Base-by-base conservation (phyloP, 1,140 invertebrate genomes). In the Drosophila pandora region DNA sequence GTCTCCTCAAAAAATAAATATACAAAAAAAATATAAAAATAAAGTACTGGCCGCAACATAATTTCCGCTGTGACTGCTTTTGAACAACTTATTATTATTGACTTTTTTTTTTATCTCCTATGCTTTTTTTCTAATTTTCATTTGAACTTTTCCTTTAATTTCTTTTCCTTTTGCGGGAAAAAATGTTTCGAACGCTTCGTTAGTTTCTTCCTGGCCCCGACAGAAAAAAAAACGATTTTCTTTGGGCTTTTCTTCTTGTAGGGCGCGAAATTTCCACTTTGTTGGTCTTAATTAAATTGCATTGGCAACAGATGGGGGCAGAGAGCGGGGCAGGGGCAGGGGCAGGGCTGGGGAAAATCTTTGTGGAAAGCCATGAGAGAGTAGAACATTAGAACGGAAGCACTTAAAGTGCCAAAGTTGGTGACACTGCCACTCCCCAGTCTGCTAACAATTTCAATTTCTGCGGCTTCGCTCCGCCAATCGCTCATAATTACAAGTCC, bases 241-340 rank as follows among this genome's bases (percentile, higher is more conserved):
- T 12, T 4, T 41, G 12, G 39, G 41, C 41, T 47, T 47, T 23
- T 21, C 22, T 32, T 30, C 21, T 17, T 21, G 41, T 17, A 58
- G 83, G 68, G 58, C 73, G 76, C 72, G 72, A 81, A 85, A 68
- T 62, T 70, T 81, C 69, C 82, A 85, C 74, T 85, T 87, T 87
- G 74, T 87, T 78, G 69, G 73, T 71, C 77, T 76, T 85, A 85
- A 85, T 85, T 85, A 85, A 85, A 85, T 85, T 87, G 82, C 82
- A 85, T 78, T 82, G 76, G 62, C 49, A 41, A 60, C 49, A 54
- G 59, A 30, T 10, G 47, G 23, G 41, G 54, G 25, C 7, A 8
- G 21, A 25, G 13, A 34, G 45, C 9, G 1, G 2, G 30, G 45
- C 9, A 0, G 2, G 30, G 32, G 23, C 34, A 13, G 2, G 0